A percentile compares a stretch with the other conserved stretches of the same genome.
phyloP scores from a whole-genome alignment of 2,797 vertebrate species.

The Garrulus glandarius region DNA sequence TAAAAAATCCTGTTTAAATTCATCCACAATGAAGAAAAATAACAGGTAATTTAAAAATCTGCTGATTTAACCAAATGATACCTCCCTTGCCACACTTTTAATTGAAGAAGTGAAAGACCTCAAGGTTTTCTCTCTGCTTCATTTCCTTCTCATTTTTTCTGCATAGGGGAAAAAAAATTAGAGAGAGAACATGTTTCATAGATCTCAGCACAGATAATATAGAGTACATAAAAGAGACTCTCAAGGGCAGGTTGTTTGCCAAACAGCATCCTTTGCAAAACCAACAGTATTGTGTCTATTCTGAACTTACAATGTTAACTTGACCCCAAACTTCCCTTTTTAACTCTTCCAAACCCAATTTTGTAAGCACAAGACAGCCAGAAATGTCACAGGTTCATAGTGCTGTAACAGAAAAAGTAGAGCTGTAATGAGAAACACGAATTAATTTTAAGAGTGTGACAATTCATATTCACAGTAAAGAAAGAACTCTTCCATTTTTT shows the following conservation, averaged over 20 bases:
- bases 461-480: constrained; percentile 29
- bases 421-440: background rate
- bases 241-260: background rate
- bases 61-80: constrained; percentile 23
- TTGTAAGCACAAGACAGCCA: background rate
- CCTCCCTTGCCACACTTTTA: constrained; percentile 5
- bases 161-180: background rate
- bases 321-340: background rate
- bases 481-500: constrained; percentile 24
- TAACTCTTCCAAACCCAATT: background rate
- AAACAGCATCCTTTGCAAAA: constrained; percentile 20
- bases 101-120: constrained; percentile 22
- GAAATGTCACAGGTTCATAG: background rate
- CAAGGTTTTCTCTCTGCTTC: constrained; percentile 43
- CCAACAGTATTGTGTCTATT: constrained; percentile 8
- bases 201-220: background rate
- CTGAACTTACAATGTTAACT: background rate
- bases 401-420: background rate
- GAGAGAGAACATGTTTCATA: background rate
- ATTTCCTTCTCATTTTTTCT: constrained; percentile 8
- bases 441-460: constrained; percentile 13
- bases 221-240: background rate
- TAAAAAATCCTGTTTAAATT: background rate
- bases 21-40: constrained; percentile 17
- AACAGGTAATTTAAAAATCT: background rate